These are phyloP conservation scores for Lampropteryx suffumata DNA, from an alignment of 2,888 invertebrate genomes.

Conservation along the genomic window DNA sequence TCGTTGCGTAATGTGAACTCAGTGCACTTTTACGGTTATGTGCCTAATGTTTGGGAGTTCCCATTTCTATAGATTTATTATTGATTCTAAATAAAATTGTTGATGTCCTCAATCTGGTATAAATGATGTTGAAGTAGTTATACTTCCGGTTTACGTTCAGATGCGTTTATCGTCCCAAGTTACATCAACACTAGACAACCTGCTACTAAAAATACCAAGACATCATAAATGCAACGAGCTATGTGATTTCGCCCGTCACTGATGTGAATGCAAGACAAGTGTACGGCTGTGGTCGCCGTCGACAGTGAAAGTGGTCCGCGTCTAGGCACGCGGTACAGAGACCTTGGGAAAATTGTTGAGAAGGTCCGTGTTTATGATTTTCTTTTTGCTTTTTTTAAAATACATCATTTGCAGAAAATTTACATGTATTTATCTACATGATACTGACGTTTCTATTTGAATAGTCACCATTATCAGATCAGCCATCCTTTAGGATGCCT, in stretches of 20 bases:
- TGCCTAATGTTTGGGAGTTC: conserved; percentile 7
- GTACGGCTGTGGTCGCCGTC: conserved; percentile 50
- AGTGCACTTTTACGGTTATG: conserved; percentile 5
- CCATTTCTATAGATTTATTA: too few species aligned
- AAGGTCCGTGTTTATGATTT: conserved; percentile 19
- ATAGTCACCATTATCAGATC: background rate
- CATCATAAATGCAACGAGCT: conserved; percentile 17
- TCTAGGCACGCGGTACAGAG: conserved; percentile 49
- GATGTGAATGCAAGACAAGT: conserved; percentile 40
- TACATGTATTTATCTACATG: too few species aligned
- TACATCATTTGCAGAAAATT: too few species aligned
- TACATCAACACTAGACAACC: too few species aligned
- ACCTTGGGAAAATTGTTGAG: conserved; percentile 26
- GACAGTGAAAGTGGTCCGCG: conserved; percentile 73
- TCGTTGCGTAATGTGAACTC: conserved; percentile 16
- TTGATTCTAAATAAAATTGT: too few species aligned
- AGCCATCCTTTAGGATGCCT: too few species aligned
- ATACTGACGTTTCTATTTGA: too few species aligned
- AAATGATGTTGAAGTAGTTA: too few species aligned
- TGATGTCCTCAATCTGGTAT: too few species aligned
- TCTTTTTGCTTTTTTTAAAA: conserved; percentile 2
- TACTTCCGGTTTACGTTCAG: too few species aligned
- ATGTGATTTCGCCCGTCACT: conserved; percentile 30
- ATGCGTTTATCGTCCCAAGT: too few species aligned
- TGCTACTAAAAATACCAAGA: conserved; percentile 12